Evolutionary conservation across 2,113 vertebrate genomes (phyloP), one percentile per base, ranked within the genome.

Genomic region (Terrapene triunguis): DNA sequence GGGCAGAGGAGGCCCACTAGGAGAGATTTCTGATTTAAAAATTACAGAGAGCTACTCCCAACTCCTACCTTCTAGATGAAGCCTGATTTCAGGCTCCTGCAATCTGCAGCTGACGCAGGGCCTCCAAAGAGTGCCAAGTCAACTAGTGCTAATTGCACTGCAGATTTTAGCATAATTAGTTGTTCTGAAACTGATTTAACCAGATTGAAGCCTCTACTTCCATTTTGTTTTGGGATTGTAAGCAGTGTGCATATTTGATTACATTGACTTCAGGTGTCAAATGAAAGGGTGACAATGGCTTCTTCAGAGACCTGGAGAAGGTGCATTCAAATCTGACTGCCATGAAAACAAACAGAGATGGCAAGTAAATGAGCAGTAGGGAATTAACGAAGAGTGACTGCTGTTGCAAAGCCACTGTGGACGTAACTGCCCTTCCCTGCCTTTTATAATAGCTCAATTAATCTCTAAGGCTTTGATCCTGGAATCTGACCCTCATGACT

Each of bases 111-210:
- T 98, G 97, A 96, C 97, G 88, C 96, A 96, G 97, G 97, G 97
- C 97, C 98, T 98, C 95, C 14, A 84, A 98, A 92, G 88, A 97
- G 89, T 93, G 95, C 98, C 98, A 98, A 98, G 98, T 98, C 97
- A 98, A 98, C 97, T 98, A 98, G 98, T 85, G 47, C 94, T 98
- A 98, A 98, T 98, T 98, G 97, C 98, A 98, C 98, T 98, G 97
- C 98, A 98, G 98, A 98, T 98, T 98, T 97, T 84, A 98, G 95
- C 98, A 97, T 98, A 98, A 98, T 98, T 98, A 90, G 94, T 98
- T 98, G 97, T 98, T 98, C 98, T 98, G 94, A 95, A 97, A 98
- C 97, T 97, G 96, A 96, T 98, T 98, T 98, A 97, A 97, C 97
- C 97, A 93, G 97, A 97, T 98, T 93, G 82, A 97, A 98, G 97